These are phyloP conservation scores for Alsophila aescularia DNA, from an alignment of 2,888 invertebrate genomes.

Conservation along the genomic window DNA sequence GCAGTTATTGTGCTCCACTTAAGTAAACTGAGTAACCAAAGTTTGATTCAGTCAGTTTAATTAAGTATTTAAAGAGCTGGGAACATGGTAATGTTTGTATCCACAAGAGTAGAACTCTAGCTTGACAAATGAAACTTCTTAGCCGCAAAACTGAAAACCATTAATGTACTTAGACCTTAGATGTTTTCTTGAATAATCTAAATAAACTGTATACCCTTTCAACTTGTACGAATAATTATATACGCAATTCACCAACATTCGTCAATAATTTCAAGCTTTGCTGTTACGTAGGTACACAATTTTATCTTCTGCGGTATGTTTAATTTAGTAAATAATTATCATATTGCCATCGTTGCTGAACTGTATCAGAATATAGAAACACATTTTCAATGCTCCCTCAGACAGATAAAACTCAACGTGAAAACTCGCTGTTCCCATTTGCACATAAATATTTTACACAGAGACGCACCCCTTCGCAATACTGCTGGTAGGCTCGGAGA, in stretches of 20 bases:
- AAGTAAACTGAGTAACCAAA: constrained; percentile 21
- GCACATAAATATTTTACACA: constrained; percentile 37
- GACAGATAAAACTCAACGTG: constrained; percentile 35
- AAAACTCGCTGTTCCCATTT: constrained; percentile 37
- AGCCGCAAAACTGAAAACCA: not conserved
- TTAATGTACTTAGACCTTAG: no score
- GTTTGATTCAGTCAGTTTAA: constrained; percentile 15
- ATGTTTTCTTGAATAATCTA: no score
- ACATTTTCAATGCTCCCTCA: constrained; percentile 20
- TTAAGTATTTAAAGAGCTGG: constrained; percentile 11
- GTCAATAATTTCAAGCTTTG: no score
- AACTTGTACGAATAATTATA: no score
- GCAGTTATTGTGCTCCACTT: constrained; percentile 21
- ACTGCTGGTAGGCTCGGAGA: constrained; percentile 22
- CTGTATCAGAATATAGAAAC: constrained; percentile 7
- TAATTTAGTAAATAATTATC: no score
- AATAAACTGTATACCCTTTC: no score
- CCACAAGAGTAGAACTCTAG: not conserved
- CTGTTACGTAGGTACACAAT: no score
- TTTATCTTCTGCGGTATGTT: no score
- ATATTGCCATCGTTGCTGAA: not conserved
- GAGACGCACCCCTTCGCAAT: constrained; percentile 34
- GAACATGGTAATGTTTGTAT: constrained; percentile 1
- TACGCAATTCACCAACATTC: no score
- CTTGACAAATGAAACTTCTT: not conserved